Base-by-base conservation (phyloP, 2,888 invertebrate species). In the Thyatira batis region DNA sequence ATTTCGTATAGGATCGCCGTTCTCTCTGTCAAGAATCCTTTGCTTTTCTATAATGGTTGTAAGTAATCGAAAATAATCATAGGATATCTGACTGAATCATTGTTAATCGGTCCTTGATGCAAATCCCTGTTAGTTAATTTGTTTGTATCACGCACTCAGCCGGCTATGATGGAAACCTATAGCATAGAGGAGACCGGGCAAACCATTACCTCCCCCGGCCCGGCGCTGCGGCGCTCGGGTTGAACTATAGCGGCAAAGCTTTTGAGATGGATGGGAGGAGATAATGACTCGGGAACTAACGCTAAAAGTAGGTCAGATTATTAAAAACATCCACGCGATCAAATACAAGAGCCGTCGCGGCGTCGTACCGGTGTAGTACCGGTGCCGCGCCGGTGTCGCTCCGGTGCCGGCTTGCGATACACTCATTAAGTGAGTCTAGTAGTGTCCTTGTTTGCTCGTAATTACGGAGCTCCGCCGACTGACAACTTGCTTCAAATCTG, bases 401-500 rank as follows among this genome's bases (percentile, higher is more conserved):
- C 6, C 23, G 6, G 23, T 23, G 23, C 6, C 23, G 23, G 3
- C n/a, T 33, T 33, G 33, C 33, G n/a, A 33, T 33, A 33, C 33
- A 33, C 33, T 33, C 33, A 33, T 33, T 13, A 33, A 8, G n/a
- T 8, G 17, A 13, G 39, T 13, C 39, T 13, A 17, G 39, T 39
- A 39, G 13, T 39, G 2, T 23, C 25, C 23, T 23, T n/a, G 23
- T 46, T 46, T 23, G 13, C 45, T 25, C 17, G 2, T 46, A 46
- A 23, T 25, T n/a, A n/a, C 25, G 25, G 11, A n/a, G n/a, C n/a
- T n/a, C n/a, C 45, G 39, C 17, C 39, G n/a, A 39, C 13, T 25
- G 45, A 46, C 45, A 46, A 46, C 45, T 46, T 25, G 21, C 25
- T 23, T 23, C 45, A 46, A 46, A 46, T 46, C 45, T 46, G 25